These are phyloP conservation scores for Heliocidaris tuberculata DNA, from an alignment of 35 echinoderm and acorn worm genomes.

Conservation along the genomic window DNA sequence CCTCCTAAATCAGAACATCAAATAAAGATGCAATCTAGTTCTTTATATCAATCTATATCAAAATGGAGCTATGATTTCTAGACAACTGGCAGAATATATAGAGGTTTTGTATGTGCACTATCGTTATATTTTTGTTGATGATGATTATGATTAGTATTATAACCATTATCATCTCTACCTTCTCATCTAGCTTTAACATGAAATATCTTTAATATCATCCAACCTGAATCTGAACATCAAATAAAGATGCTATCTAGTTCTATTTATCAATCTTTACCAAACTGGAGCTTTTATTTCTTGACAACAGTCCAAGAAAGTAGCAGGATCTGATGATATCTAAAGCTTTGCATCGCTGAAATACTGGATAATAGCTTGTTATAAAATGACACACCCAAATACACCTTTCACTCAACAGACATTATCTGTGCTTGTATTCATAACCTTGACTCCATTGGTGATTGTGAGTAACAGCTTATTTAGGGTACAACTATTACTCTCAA, in stretches of 20 bases:
- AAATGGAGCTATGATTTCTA: neutral
- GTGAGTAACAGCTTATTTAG: neutral
- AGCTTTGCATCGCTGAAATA: neutral
- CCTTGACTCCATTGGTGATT: neutral
- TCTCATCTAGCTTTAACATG: neutral
- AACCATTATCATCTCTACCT: too few species aligned
- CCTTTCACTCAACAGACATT: neutral
- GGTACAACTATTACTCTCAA: neutral
- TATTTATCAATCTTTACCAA: neutral
- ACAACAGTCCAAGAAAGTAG: neutral
- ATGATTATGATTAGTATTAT: too few species aligned
- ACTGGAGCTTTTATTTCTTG: neutral
- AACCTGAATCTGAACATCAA: too few species aligned
- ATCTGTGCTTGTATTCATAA: neutral
- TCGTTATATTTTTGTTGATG: too few species aligned
- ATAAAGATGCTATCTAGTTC: neutral
- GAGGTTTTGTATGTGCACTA: too few species aligned
- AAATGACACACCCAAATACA: constrained; percentile 11
- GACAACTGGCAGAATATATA: neutral
- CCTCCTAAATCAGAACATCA: too few species aligned
- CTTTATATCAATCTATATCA: neutral
- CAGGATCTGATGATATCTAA: neutral
- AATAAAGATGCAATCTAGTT: neutral
- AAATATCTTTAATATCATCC: too few species aligned
- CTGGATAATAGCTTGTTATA: neutral